Conservation (phyloP, 2,113 vertebrate genomes). For the Capreolus pygargus region DNA sequence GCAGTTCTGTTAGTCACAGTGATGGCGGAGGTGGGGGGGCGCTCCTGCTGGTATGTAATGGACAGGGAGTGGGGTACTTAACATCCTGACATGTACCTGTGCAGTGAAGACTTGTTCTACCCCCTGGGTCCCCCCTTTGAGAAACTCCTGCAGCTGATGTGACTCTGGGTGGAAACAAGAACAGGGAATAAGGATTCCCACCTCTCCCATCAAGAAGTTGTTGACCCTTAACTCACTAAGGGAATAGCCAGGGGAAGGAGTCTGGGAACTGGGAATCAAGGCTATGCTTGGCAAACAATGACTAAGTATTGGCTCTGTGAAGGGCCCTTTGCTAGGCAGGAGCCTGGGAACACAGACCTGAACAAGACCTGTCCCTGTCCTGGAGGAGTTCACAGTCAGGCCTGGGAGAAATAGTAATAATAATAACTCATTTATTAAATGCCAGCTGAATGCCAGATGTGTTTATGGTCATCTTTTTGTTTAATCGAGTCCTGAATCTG, state of each 20-base stretch:
- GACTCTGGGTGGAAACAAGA: background rate
- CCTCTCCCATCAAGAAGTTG: background rate
- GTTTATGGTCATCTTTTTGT: background rate
- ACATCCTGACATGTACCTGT: background rate
- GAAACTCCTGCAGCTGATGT: background rate
- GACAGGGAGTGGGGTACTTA: background rate
- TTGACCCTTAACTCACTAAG: background rate
- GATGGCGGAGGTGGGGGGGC: background rate
- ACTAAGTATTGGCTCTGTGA: background rate
- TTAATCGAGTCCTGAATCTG: background rate
- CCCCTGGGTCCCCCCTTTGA: background rate
- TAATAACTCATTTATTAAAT: background rate
- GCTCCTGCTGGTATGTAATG: background rate
- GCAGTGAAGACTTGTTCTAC: background rate
- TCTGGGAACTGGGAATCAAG: background rate
- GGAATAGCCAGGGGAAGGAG: background rate
- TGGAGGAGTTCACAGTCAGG: background rate
- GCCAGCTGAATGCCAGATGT: background rate
- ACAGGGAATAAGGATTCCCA: background rate
- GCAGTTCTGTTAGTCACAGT: background rate
- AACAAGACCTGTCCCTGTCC: background rate
- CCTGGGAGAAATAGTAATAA: background rate
- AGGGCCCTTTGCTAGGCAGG: background rate
- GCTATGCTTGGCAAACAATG: background rate
- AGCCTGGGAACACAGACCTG: background rate